Percentiles rank a stretch among this genome's conserved stretches.
These are phyloP conservation scores for Epiblema foenella DNA, from an alignment of 2,888 invertebrate genomes.

Conservation along the genomic window DNA sequence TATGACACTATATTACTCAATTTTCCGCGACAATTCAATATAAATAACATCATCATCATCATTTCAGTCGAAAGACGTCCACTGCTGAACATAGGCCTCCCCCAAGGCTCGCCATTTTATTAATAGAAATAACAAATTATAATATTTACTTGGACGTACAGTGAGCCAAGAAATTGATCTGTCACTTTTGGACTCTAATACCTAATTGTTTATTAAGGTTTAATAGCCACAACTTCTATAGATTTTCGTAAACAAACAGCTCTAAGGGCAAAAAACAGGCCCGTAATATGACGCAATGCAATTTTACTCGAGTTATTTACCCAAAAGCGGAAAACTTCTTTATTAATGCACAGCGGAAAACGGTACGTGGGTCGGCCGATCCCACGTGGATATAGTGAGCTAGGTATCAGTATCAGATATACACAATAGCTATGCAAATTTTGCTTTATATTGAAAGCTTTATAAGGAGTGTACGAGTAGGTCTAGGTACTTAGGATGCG, in stretches of 20 bases:
- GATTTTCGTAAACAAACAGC: conserved; percentile 25
- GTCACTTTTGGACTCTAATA: too few species aligned
- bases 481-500: not conserved
- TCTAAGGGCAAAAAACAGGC: conserved; percentile 7
- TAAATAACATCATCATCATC: too few species aligned
- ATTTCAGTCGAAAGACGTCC: too few species aligned
- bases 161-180: too few species aligned
- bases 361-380: conserved; percentile 8
- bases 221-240: conserved; percentile 9
- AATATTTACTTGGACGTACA: too few species aligned
- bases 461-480: conserved; percentile 17
- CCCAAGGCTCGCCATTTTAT: too few species aligned
- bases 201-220: too few species aligned
- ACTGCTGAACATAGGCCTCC: too few species aligned
- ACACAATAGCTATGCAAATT: too few species aligned
- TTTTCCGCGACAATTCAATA: too few species aligned
- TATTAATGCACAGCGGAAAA: conserved; percentile 16
- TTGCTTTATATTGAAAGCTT: conserved; percentile 20
- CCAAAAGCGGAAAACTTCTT: conserved; percentile 15
- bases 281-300: conserved; percentile 8
- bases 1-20: too few species aligned
- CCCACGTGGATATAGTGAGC: conserved; percentile 8
- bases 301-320: conserved; percentile 12
- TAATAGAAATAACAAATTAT: too few species aligned
- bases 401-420: not conserved